phyloP scores from a whole-genome alignment of 2,888 invertebrate genomes.

The Epinotia brunnichana region DNA sequence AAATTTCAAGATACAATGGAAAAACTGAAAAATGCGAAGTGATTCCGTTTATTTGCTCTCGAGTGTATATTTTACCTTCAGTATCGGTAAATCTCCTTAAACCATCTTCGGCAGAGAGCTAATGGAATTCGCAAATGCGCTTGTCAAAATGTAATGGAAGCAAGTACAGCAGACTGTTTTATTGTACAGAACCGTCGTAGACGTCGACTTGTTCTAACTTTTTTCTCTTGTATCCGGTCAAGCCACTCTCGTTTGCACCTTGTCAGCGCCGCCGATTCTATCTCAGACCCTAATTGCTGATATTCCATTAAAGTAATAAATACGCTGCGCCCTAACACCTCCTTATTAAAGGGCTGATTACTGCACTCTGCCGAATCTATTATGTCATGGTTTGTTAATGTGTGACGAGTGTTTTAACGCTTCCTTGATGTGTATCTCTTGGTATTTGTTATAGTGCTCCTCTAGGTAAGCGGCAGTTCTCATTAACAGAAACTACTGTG shows the following conservation, averaged over 20 bases:
- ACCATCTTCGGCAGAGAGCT: slow-evolving; percentile 2
- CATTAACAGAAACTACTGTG: neutral
- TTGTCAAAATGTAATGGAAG: slow-evolving; percentile 25
- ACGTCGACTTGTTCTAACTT: slow-evolving; percentile 1
- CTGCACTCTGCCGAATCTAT: slow-evolving; percentile 76
- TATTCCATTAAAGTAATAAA: slow-evolving; percentile 83
- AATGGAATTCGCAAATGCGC: slow-evolving; percentile 30
- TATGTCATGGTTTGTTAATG: slow-evolving; percentile 74
- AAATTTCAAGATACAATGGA: too few relatives aligned
- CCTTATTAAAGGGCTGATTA: slow-evolving; percentile 76
- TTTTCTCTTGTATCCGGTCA: slow-evolving; percentile 66
- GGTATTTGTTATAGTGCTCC: slow-evolving; percentile 68
- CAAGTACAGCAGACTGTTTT: slow-evolving; percentile 10
- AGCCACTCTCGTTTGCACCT: slow-evolving; percentile 82
- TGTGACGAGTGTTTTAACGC: slow-evolving; percentile 70
- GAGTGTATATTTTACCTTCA: slow-evolving; percentile 1
- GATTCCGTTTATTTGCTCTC: too few relatives aligned
- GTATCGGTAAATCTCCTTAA: slow-evolving; percentile 15
- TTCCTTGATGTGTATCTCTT: slow-evolving; percentile 63
- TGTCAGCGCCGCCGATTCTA: slow-evolving; percentile 82
- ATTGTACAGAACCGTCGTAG: slow-evolving; percentile 38
- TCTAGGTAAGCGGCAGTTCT: slow-evolving; percentile 49
- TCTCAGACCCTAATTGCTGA: slow-evolving; percentile 79
- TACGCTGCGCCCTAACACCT: slow-evolving; percentile 78
- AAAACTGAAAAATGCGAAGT: too few relatives aligned